A percentile compares a stretch with the other conserved stretches of the same genome.
phyloP scores from a whole-genome alignment of 2,797 vertebrate genomes.

The Mus minutoides region DNA sequence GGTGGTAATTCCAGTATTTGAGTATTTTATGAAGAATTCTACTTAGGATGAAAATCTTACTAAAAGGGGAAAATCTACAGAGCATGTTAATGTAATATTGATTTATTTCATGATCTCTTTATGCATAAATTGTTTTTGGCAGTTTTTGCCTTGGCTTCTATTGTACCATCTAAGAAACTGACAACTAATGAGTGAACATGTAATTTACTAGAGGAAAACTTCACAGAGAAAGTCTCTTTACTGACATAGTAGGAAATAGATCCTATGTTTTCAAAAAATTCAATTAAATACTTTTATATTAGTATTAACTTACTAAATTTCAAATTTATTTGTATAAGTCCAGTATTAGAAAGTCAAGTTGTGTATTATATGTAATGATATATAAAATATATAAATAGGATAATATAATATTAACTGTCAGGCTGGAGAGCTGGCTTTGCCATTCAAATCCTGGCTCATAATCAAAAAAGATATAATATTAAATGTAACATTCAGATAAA shows the following conservation, averaged over 20 bases:
- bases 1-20: not conserved
- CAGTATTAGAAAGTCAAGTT: not conserved
- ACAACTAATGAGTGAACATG: not conserved
- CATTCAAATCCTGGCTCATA: not conserved
- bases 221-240: not conserved
- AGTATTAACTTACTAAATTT: not conserved
- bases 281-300: not conserved
- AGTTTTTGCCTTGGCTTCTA: not conserved
- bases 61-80: not conserved
- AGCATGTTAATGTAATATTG: not conserved
- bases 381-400: not conserved
- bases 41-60: not conserved
- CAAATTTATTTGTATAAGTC: not conserved
- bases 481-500: not conserved
- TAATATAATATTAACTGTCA: not conserved
- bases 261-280: not conserved
- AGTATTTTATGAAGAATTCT: not conserved
- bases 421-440: not conserved
- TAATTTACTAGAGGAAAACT: not conserved
- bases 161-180: not conserved
- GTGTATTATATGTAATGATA: not conserved
- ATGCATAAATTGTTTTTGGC: not conserved
- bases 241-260: not conserved
- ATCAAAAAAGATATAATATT: not conserved
- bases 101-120: slow-evolving; percentile 21